Evolutionary conservation across 2,888 invertebrate species (phyloP).

Genomic region (Orchesellides sinensis): DNA sequence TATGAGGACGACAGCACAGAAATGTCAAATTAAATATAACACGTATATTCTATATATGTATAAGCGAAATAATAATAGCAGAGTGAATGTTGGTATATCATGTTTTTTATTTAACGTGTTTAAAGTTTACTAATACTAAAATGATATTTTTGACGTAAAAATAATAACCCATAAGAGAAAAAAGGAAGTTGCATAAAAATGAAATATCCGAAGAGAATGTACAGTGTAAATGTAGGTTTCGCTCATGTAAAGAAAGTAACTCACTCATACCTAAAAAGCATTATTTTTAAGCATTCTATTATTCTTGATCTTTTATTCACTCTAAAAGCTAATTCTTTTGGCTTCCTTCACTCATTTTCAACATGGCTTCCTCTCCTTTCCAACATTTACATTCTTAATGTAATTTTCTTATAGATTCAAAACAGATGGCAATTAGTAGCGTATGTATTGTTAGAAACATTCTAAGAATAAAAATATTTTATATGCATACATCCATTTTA

Average conservation of each 20-base stretch:
- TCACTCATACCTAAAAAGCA: neutral
- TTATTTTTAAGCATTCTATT: neutral
- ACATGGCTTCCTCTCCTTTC: slow-evolving; percentile 14
- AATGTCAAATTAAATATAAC: neutral
- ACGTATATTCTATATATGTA: neutral
- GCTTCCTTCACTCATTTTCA: slow-evolving; percentile 13
- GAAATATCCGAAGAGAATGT: neutral
- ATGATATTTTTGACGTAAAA: neutral
- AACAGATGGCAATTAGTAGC: no score
- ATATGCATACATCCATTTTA: neutral
- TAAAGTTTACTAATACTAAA: neutral
- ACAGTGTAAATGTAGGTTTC: neutral
- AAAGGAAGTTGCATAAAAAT: slow-evolving; percentile 12
- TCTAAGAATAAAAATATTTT: neutral
- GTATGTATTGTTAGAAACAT: neutral
- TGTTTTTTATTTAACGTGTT: neutral
- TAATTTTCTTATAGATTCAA: neutral
- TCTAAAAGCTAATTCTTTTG: slow-evolving; percentile 21
- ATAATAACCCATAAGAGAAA: neutral
- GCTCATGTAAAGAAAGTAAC: neutral
- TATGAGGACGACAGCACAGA: neutral
- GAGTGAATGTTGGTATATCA: neutral
- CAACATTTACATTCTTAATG: neutral
- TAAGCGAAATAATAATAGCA: neutral
- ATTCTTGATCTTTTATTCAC: neutral